phyloP scores from a whole-genome alignment of 2,888 invertebrate species.

The Apodemia duryi region DNA sequence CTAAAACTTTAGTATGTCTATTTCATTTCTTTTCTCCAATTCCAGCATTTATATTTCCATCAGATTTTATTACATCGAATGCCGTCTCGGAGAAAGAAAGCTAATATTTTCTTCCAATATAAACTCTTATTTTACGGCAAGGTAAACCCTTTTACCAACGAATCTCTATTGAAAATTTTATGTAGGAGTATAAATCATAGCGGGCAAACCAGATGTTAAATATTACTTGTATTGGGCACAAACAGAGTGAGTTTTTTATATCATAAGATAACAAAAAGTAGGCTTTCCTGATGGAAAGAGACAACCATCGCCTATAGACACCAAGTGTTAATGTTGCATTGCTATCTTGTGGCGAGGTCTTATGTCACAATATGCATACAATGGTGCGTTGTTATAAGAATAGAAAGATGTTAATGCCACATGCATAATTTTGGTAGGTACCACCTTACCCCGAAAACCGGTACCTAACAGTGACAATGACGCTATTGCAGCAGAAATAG shows the following conservation, averaged over 20 bases:
- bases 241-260: not conserved
- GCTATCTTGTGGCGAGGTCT: no score
- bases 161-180: constrained; percentile 1
- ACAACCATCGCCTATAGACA: no score
- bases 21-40: constrained; percentile 30
- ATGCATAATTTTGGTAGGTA: no score
- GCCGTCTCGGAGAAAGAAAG: constrained; percentile 13
- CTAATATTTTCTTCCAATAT: constrained; percentile 5
- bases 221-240: not conserved
- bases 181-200: not conserved
- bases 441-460: no score
- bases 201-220: not conserved
- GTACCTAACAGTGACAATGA: no score
- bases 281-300: no score
- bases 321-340: no score
- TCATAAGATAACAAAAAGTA: no score
- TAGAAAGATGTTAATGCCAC: no score
- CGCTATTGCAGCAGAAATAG: no score
- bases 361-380: no score
- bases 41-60: constrained; percentile 1
- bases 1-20: constrained; percentile 30
- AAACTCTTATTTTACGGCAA: constrained; percentile 11
- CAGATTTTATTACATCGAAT: constrained; percentile 13
- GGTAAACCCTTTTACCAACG: constrained; percentile 7
- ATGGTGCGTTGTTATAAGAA: no score